Evolutionary conservation across 2,113 vertebrate species (phyloP).

Genomic region (Cygnus atratus): DNA sequence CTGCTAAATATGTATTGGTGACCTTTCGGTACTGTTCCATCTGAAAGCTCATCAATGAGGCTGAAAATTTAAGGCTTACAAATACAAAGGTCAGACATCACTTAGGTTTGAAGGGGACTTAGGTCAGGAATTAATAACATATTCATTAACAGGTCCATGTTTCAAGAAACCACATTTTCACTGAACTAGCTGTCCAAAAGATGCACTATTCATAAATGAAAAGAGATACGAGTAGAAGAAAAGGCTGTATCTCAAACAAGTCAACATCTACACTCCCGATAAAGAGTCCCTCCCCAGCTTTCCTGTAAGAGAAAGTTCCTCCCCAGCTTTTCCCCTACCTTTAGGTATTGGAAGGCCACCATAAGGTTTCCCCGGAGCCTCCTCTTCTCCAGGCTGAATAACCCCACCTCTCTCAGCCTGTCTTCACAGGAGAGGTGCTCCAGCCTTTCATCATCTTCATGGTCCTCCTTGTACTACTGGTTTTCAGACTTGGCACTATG

Average conservation of each 20-base stretch:
- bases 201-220: not conserved
- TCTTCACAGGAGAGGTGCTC: no score
- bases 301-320: no score
- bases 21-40: slow-evolving; percentile 60
- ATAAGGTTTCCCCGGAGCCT: no score
- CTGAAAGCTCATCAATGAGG: slow-evolving; percentile 55
- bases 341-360: no score
- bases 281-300: no score
- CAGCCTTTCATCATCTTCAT: no score
- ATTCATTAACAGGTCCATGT: not conserved
- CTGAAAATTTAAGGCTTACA: slow-evolving; percentile 29
- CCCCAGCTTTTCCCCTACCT: no score
- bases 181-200: not conserved
- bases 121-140: not conserved
- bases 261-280: no score
- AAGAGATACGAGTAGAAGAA: not conserved
- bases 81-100: slow-evolving; percentile 58
- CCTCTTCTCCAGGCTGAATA: no score
- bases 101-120: not conserved
- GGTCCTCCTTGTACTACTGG: not conserved
- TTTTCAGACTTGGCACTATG: not conserved
- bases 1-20: slow-evolving; percentile 64
- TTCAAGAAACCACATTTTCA: not conserved
- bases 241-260: not conserved
- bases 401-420: no score